Evolutionary conservation across 2,113 vertebrate genomes (phyloP).

Genomic region (Lasiurus borealis): DNA sequence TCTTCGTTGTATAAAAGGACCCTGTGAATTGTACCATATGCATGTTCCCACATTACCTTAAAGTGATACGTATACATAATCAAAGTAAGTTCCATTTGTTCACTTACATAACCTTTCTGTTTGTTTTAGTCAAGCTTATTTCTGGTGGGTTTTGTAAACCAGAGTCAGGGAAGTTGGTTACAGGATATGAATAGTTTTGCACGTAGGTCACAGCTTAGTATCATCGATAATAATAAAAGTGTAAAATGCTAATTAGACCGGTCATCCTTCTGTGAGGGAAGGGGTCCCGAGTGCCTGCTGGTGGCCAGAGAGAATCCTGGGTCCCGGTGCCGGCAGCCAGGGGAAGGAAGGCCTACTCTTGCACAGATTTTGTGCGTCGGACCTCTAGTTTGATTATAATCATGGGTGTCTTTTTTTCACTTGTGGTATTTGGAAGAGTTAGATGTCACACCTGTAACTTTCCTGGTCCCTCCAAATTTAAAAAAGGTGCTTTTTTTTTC

Average conservation of each 20-base stretch:
- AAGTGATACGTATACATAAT: not conserved
- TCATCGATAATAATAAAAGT: not conserved
- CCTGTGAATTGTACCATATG: not conserved
- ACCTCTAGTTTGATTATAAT: not conserved
- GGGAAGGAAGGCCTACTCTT: too few relatives aligned
- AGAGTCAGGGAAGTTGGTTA: constrained; percentile 23
- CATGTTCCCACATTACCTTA: not conserved
- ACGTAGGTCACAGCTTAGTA: constrained; percentile 24
- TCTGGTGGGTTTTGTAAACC: constrained; percentile 42
- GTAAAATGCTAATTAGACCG: too few relatives aligned
- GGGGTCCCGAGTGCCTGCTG: too few relatives aligned
- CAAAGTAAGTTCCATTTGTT: constrained; percentile 4
- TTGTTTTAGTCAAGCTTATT: not conserved
- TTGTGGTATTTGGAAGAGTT: constrained; percentile 27
- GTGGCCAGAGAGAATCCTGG: too few relatives aligned
- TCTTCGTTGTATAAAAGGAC: constrained; percentile 30
- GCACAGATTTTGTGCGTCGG: too few relatives aligned
- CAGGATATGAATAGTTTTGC: not conserved
- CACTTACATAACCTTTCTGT: not conserved
- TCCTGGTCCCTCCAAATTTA: not conserved
- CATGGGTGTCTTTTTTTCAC: not conserved
- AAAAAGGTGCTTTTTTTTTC: not conserved
- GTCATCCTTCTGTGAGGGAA: too few relatives aligned
- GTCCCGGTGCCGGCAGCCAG: too few relatives aligned
- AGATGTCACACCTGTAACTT: constrained; percentile 45